A percentile compares a stretch with the other conserved stretches of the same genome.
Evolutionary conservation across 2,888 invertebrate species (phyloP).

Genomic region (Heliconius sara): DNA sequence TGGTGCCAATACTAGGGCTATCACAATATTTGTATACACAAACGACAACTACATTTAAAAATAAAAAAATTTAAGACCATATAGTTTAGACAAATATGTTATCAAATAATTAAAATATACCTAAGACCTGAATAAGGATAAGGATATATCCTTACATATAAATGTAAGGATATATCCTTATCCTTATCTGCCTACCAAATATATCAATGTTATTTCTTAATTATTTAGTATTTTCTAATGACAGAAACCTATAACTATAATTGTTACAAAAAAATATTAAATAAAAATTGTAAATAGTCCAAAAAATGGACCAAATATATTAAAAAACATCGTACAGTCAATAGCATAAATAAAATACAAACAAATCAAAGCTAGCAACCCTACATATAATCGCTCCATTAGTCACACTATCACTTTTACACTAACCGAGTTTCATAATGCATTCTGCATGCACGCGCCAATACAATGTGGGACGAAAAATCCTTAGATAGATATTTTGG

Average conservation of each 20-base stretch:
- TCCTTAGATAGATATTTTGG: slow-evolving; percentile 30
- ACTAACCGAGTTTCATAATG: slow-evolving; percentile 44
- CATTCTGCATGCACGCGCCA: slow-evolving; percentile 38
- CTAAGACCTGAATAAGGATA: no score
- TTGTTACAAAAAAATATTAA: neutral
- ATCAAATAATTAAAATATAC: neutral
- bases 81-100: no score
- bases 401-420: slow-evolving; percentile 54
- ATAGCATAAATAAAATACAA: neutral
- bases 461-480: slow-evolving; percentile 42
- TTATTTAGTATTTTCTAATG: neutral
- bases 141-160: no score
- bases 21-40: neutral
- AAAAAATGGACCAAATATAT: neutral
- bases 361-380: slow-evolving; percentile 33
- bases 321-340: neutral
- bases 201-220: neutral
- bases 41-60: neutral
- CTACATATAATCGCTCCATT: slow-evolving; percentile 48
- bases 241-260: neutral
- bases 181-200: neutral
- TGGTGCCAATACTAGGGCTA: slow-evolving; percentile 38
- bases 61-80: neutral
- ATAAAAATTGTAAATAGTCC: neutral
- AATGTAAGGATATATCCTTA: no score